Evolutionary conservation across 2,888 invertebrate species (phyloP).

Genomic region (Agrotis exclamationis): DNA sequence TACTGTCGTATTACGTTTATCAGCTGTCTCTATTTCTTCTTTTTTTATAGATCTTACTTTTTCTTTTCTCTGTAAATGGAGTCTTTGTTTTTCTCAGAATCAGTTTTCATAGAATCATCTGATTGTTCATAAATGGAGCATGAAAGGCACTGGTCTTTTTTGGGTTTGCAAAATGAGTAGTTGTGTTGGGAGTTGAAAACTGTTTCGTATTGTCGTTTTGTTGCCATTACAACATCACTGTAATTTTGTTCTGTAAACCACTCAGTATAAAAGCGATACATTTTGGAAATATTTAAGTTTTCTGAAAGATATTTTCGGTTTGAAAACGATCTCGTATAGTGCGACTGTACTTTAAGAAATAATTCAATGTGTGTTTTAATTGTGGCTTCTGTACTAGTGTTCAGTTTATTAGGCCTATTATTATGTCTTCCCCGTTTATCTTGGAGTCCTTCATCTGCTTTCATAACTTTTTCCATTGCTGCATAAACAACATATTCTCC

Average conservation of each 20-base stretch:
- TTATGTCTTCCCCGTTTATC: neutral
- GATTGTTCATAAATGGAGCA: conserved; percentile 11
- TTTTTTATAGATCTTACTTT: conserved; percentile 7
- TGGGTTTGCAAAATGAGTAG: neutral
- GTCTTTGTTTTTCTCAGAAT: conserved; percentile 11
- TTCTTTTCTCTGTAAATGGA: conserved; percentile 10
- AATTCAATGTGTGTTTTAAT: neutral
- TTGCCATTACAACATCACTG: conserved; percentile 7
- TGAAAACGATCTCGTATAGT: neutral
- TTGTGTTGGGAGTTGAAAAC: conserved; percentile 10
- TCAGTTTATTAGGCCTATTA: neutral
- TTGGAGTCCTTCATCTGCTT: neutral
- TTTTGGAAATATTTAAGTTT: neutral
- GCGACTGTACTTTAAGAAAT: neutral
- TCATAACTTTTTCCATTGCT: too few species aligned
- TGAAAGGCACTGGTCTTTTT: conserved; percentile 10
- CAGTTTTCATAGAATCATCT: neutral
- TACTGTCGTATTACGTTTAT: neutral
- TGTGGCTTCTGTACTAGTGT: neutral
- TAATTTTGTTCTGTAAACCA: conserved; percentile 18
- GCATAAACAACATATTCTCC: too few species aligned
- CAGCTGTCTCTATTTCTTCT: conserved; percentile 8
- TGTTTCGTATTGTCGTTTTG: conserved; percentile 13
- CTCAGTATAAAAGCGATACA: conserved; percentile 4
- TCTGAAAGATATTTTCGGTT: neutral